These are phyloP conservation scores for Physeter macrocephalus DNA, from an alignment of 2,113 vertebrate species.

Conservation along the genomic window DNA sequence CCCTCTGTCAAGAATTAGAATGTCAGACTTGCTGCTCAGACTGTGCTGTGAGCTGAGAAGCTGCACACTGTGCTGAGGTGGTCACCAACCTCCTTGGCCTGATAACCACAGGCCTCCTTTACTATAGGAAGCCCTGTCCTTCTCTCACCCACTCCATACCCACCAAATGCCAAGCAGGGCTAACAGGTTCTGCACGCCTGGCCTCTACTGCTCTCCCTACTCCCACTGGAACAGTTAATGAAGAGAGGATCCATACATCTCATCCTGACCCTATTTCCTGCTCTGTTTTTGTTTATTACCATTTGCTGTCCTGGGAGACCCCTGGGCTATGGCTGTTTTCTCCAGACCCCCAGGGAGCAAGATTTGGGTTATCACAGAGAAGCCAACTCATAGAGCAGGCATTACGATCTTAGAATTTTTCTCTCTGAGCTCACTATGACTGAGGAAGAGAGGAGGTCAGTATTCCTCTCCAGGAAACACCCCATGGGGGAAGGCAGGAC, in stretches of 20 bases:
- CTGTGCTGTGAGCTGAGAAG: neutral
- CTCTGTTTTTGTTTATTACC: neutral
- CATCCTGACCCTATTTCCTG: neutral
- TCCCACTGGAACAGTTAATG: neutral
- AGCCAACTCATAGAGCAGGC: neutral
- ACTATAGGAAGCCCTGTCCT: neutral
- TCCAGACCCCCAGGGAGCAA: neutral
- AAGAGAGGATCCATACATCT: neutral
- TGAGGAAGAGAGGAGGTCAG: neutral
- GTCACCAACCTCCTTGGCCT: neutral
- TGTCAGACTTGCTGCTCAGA: neutral
- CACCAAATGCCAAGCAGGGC: neutral
- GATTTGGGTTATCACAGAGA: conserved; percentile 36
- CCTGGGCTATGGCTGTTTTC: conserved; percentile 42
- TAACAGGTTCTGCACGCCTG: neutral
- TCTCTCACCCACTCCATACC: rapidly evolving
- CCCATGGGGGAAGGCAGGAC: neutral
- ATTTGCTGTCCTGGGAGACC: neutral
- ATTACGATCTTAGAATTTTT: conserved; percentile 57
- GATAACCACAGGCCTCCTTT: neutral
- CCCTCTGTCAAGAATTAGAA: neutral
- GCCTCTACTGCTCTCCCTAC: neutral
- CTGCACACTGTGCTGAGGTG: rapidly evolving
- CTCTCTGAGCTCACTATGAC: conserved; percentile 46
- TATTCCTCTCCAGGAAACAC: neutral